phyloP scores from a whole-genome alignment of 2,888 invertebrate genomes.

The Laothoe populi region DNA sequence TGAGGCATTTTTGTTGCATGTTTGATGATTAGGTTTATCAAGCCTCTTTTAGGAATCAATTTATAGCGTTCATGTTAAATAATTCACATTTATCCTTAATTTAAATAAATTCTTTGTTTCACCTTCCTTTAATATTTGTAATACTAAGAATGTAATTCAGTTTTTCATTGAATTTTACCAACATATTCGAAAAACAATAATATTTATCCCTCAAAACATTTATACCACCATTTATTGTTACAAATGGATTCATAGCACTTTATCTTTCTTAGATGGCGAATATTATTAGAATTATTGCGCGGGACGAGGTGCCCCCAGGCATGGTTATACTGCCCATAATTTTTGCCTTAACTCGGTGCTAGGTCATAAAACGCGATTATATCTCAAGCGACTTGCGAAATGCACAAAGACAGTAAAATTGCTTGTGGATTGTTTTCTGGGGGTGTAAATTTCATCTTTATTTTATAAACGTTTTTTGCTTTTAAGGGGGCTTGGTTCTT shows the following conservation, averaged over 20 bases:
- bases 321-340: conserved; percentile 73
- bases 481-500: conserved; percentile 32
- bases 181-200: not conserved
- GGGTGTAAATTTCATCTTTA: conserved; percentile 65
- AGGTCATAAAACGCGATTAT: conserved; percentile 82
- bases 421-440: conserved; percentile 72
- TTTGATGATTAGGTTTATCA: too few relatives aligned
- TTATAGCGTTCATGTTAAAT: too few relatives aligned
- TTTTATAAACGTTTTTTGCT: conserved; percentile 61
- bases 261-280: conserved; percentile 72
- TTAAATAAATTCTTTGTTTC: not conserved
- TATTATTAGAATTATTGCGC: conserved; percentile 78
- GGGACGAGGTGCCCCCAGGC: conserved; percentile 77
- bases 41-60: too few relatives aligned
- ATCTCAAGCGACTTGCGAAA: conserved; percentile 77
- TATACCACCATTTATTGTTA: conserved; percentile 46
- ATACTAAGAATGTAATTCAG: not conserved
- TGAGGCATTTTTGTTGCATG: too few relatives aligned
- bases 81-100: too few relatives aligned
- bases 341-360: conserved; percentile 82
- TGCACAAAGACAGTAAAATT: conserved; percentile 71
- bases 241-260: conserved; percentile 67
- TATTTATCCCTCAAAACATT: conserved; percentile 28
- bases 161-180: not conserved
- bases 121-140: not conserved